These are phyloP conservation scores for Drosophila santomea DNA, from an alignment of 1,140 invertebrate species.

Conservation along the genomic window DNA sequence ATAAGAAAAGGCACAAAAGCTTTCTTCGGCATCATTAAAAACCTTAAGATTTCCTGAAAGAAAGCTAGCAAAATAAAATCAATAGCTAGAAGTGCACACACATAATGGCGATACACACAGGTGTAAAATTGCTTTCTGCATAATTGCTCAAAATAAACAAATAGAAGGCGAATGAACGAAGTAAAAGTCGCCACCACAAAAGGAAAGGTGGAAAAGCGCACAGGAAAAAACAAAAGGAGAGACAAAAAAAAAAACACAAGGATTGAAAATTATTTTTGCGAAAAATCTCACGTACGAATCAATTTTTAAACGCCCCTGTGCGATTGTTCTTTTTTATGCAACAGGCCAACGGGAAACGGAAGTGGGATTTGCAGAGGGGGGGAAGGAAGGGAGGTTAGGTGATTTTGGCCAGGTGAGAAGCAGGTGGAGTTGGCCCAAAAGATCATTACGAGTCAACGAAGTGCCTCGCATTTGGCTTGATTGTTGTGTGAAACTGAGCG, in stretches of 20 bases:
- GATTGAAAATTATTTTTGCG: conserved; percentile 51
- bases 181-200: conserved; percentile 27
- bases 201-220: conserved; percentile 43
- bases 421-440: conserved; percentile 22
- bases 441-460: conserved; percentile 64
- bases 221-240: conserved; percentile 65
- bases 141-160: conserved; percentile 51
- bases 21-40: conserved; percentile 34
- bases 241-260: conserved; percentile 4
- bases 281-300: conserved; percentile 77
- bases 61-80: conserved; percentile 4
- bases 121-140: conserved; percentile 36
- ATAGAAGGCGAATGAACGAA: conserved; percentile 20
- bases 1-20: background rate
- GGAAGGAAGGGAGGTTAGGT: background rate
- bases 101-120: conserved; percentile 3
- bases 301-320: conserved; percentile 59
- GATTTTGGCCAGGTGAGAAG: background rate
- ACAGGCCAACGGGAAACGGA: conserved; percentile 68
- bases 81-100: background rate
- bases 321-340: conserved; percentile 79
- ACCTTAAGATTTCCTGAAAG: conserved; percentile 21
- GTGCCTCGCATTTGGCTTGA: conserved; percentile 60
- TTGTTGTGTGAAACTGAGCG: conserved; percentile 67
- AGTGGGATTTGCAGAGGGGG: conserved; percentile 40